These are phyloP conservation scores for Taenaris catops DNA, from an alignment of 2,888 invertebrate species.

Conservation along the genomic window DNA sequence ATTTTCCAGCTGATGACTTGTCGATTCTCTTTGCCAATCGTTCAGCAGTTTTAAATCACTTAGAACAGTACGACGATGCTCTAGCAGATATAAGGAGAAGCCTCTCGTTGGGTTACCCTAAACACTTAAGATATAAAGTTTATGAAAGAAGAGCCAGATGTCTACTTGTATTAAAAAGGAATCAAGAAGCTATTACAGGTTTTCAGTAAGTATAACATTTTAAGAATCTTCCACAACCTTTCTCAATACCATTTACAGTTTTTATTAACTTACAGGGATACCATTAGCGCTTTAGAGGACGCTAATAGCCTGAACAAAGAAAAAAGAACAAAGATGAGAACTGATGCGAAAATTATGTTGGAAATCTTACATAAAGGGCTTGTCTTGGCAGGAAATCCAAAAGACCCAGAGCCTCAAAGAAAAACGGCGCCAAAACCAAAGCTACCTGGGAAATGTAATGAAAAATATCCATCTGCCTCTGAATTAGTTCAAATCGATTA, in stretches of 20 bases:
- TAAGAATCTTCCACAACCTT: too few species aligned
- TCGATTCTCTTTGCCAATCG: conserved; percentile 88
- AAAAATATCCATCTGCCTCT: conserved; percentile 79
- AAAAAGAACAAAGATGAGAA: conserved; percentile 80
- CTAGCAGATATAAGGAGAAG: conserved; percentile 86
- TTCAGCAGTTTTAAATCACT: conserved; percentile 88
- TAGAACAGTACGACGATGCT: conserved; percentile 83
- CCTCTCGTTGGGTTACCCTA: conserved; percentile 83
- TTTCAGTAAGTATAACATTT: conserved; percentile 68
- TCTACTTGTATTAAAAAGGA: conserved; percentile 83
- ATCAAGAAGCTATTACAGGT: conserved; percentile 81
- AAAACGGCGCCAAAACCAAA: conserved; percentile 57
- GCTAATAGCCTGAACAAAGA: conserved; percentile 81
- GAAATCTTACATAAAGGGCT: conserved; percentile 83
- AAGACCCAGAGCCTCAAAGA: conserved; percentile 53
- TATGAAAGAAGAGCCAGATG: conserved; percentile 87
- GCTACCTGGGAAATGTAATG: conserved; percentile 58
- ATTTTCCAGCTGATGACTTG: conserved; percentile 76
- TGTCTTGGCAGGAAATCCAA: conserved; percentile 58
- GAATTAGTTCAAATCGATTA: conserved; percentile 82
- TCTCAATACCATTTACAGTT: too few species aligned
- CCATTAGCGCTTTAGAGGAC: conserved; percentile 84
- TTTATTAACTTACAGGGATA: conserved; percentile 77
- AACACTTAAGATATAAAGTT: conserved; percentile 86
- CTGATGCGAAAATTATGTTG: conserved; percentile 85